Evolutionary conservation across 2,888 invertebrate genomes (phyloP).

Genomic region (Anagyrus pseudococci): DNA sequence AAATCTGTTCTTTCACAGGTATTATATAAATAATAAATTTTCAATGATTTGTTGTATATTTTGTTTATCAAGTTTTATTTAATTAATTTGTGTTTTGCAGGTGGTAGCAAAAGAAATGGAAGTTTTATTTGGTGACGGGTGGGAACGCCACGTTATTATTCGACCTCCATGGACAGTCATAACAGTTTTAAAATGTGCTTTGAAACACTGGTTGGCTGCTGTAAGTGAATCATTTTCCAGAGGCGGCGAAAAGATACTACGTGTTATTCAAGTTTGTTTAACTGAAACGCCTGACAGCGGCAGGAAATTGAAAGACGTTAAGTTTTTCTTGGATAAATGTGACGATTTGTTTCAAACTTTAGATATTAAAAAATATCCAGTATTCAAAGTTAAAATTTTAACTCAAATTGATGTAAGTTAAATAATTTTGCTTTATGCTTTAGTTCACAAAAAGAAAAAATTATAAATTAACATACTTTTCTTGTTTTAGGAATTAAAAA

Average conservation of each 20-base stretch:
- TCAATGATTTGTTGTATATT: background rate
- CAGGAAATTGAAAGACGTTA: conserved; percentile 47
- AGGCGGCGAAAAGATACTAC: conserved; percentile 39
- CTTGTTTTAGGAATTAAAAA: conserved; percentile 45
- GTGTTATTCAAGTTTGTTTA: conserved; percentile 42
- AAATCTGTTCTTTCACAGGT: conserved; percentile 48
- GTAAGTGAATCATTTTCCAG: conserved; percentile 53
- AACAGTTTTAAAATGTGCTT: conserved; percentile 53
- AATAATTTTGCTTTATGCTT: background rate
- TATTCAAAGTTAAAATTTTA: conserved; percentile 39
- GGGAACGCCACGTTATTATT: conserved; percentile 52
- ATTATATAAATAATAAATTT: background rate
- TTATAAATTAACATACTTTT: background rate
- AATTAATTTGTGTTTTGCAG: conserved; percentile 41
- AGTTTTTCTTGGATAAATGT: conserved; percentile 46
- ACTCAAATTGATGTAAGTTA: conserved; percentile 45
- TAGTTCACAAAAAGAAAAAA: conserved; percentile 5
- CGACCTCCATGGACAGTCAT: conserved; percentile 56
- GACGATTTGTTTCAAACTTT: conserved; percentile 50
- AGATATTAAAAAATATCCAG: conserved; percentile 45
- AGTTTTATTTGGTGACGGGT: conserved; percentile 51
- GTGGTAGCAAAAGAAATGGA: conserved; percentile 53
- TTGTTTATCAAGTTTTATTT: background rate
- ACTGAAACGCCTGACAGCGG: conserved; percentile 42
- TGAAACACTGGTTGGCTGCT: conserved; percentile 60